Conservation (phyloP, 2,113 vertebrate species). For the Salvelinus alpinus region DNA sequence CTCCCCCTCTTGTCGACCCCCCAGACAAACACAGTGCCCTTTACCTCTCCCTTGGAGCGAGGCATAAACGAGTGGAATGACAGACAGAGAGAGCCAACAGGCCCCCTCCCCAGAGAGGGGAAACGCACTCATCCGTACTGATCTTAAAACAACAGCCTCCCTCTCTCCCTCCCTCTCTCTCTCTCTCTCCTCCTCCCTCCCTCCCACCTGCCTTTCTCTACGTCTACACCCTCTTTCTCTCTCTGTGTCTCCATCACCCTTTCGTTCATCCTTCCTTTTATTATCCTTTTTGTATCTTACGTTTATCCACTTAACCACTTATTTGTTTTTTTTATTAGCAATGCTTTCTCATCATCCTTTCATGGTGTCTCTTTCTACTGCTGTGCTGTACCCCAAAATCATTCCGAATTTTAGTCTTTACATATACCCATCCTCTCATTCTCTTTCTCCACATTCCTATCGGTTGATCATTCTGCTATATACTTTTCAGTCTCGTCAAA, state of each 20-base stretch:
- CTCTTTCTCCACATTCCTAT: background rate
- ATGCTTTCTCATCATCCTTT: no score
- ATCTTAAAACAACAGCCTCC: conserved; percentile 79
- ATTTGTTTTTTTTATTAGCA: no score
- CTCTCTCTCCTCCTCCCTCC: conserved; percentile 9
- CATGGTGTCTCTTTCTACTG: background rate
- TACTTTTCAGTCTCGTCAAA: background rate
- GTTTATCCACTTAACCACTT: no score
- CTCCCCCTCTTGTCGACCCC: conserved; percentile 36
- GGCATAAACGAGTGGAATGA: conserved; percentile 66
- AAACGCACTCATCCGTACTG: conserved; percentile 74
- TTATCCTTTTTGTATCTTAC: background rate
- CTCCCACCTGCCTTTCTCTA: conserved; percentile 14
- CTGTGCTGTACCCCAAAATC: conserved; percentile 9
- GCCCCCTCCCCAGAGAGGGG: conserved; percentile 65
- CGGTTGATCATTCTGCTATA: background rate
- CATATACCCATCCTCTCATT: background rate
- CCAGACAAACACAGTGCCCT: conserved; percentile 41
- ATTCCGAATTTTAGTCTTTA: background rate
- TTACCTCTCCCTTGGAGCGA: conserved; percentile 50
- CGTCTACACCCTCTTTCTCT: background rate
- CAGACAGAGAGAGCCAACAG: conserved; percentile 70
- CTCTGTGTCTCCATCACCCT: conserved; percentile 16
- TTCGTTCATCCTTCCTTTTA: background rate
- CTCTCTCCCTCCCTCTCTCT: conserved; percentile 26